A percentile compares a stretch with the other conserved stretches of the same genome.
Evolutionary conservation across 2,888 invertebrate species (phyloP).

Genomic region (Clunio marinus): DNA sequence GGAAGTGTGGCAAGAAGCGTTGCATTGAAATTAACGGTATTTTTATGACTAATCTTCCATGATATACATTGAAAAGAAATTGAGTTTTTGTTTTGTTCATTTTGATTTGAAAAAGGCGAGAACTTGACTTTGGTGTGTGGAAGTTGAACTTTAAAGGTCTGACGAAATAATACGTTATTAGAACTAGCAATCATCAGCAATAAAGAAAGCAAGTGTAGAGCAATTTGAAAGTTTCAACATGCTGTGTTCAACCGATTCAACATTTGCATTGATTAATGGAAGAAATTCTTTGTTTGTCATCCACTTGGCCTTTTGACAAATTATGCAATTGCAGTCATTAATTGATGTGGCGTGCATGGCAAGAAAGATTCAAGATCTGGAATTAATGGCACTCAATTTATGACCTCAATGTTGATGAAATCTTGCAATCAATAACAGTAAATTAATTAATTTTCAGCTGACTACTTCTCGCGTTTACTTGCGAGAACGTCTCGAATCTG

Average conservation of each 20-base stretch:
- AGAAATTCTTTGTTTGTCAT: too few species aligned
- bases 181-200: slow-evolving; percentile 10
- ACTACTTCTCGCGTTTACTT: slow-evolving; percentile 6
- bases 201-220: neutral
- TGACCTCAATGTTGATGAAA: slow-evolving; percentile 23
- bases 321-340: slow-evolving; percentile 15
- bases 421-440: slow-evolving; percentile 28
- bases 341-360: slow-evolving; percentile 13
- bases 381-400: slow-evolving; percentile 26
- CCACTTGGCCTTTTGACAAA: slow-evolving; percentile 20
- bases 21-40: slow-evolving; percentile 31
- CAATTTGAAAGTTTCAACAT: neutral
- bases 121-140: slow-evolving; percentile 11
- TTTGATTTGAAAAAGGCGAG: neutral
- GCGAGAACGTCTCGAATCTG: neutral
- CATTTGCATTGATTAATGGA: slow-evolving; percentile 10
- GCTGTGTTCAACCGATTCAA: neutral
- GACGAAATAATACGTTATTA: slow-evolving; percentile 11
- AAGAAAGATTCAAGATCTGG: neutral
- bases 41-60: slow-evolving; percentile 34
- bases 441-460: slow-evolving; percentile 14
- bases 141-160: slow-evolving; percentile 15
- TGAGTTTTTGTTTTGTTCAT: slow-evolving; percentile 4
- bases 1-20: slow-evolving; percentile 21
- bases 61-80: slow-evolving; percentile 6